Evolutionary conservation across 2,113 vertebrate genomes (phyloP).

Genomic region (Amphiprion percula): DNA sequence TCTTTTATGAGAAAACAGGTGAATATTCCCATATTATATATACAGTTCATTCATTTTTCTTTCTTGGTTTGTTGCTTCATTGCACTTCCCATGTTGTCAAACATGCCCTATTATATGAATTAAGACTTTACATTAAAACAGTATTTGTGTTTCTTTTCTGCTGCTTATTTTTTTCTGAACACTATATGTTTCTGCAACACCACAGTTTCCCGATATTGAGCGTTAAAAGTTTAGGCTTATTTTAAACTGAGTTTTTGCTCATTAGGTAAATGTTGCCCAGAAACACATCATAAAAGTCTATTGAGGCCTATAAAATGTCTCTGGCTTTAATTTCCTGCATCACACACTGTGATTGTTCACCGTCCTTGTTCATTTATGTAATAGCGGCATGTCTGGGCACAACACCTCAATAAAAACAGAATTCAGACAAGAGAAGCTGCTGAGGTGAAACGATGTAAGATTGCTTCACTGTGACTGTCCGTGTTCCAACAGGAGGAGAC

Average conservation of each 20-base stretch:
- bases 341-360: not conserved
- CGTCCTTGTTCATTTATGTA: conserved; percentile 2
- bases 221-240: too few species aligned
- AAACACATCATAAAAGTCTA: not conserved
- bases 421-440: not conserved
- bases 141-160: too few species aligned
- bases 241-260: not conserved
- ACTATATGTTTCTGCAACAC: too few species aligned
- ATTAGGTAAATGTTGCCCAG: not conserved
- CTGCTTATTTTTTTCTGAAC: too few species aligned
- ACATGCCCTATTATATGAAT: too few species aligned
- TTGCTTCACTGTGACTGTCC: conserved; percentile 27
- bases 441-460: conserved; percentile 10
- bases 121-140: too few species aligned
- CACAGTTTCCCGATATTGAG: too few species aligned
- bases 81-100: too few species aligned
- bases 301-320: not conserved
- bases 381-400: conserved; percentile 30
- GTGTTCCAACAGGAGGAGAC: conserved; percentile 60
- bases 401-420: not conserved
- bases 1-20: too few species aligned
- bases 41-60: too few species aligned
- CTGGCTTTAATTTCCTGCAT: not conserved
- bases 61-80: too few species aligned
- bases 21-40: too few species aligned